Evolutionary conservation across 2,888 invertebrate species (phyloP).

Genomic region (Oasisia sp.): DNA sequence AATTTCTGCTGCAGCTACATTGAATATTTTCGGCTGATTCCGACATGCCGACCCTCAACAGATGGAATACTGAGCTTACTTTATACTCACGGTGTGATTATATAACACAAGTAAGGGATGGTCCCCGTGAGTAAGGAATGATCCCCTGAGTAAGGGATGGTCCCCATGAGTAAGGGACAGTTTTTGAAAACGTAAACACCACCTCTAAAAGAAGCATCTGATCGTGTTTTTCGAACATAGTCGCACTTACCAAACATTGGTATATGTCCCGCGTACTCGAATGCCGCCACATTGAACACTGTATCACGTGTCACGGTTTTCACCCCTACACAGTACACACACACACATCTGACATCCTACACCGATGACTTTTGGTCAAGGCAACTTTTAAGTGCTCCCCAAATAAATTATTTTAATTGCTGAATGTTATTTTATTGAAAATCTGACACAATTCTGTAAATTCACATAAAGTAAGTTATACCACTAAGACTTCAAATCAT

Average conservation of each 20-base stretch:
- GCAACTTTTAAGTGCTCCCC: not conserved
- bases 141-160: too few relatives aligned
- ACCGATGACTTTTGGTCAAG: not conserved
- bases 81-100: too few relatives aligned
- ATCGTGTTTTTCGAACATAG: not conserved
- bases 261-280: conserved; percentile 82
- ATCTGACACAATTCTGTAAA: too few relatives aligned
- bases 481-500: too few relatives aligned
- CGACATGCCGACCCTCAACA: too few relatives aligned
- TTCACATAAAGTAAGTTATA: too few relatives aligned
- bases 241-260: conserved; percentile 70
- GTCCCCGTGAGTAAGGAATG: too few relatives aligned
- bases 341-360: not conserved
- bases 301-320: not conserved
- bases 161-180: too few relatives aligned
- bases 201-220: not conserved
- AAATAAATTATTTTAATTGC: not conserved
- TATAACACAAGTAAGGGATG: too few relatives aligned
- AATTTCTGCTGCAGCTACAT: conserved; percentile 78
- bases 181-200: not conserved
- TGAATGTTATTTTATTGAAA: not conserved
- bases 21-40: conserved; percentile 65
- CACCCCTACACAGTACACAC: not conserved
- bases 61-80: too few relatives aligned
- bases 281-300: conserved; percentile 72